These are phyloP conservation scores for Echiichthys vipera DNA, from an alignment of 2,797 vertebrate genomes.

Conservation along the genomic window DNA sequence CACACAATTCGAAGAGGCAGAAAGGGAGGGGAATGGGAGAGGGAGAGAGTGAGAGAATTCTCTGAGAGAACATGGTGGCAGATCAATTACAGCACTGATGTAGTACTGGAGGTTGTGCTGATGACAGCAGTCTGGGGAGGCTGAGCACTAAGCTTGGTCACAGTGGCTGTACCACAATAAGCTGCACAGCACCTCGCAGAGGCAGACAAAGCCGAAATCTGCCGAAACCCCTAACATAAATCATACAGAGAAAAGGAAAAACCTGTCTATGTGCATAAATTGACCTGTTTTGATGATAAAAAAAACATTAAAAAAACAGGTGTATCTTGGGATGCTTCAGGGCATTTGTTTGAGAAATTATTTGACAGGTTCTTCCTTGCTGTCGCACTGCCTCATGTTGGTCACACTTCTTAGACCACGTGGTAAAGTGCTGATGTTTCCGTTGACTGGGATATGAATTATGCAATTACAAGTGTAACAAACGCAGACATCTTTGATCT, in stretches of 20 bases:
- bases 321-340: background rate
- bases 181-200: conserved; percentile 30
- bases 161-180: conserved; percentile 57
- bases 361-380: background rate
- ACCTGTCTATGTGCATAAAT: conserved; percentile 20
- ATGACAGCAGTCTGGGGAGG: conserved; percentile 71
- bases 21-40: conserved; percentile 6
- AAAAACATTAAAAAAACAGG: background rate
- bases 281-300: conserved; percentile 16
- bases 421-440: conserved; percentile 1
- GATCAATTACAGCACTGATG: conserved; percentile 72
- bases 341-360: background rate
- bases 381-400: conserved; percentile 7
- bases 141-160: conserved; percentile 57
- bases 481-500: conserved; percentile 22
- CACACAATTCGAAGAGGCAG: conserved; percentile 17
- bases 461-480: conserved; percentile 30
- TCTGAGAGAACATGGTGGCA: conserved; percentile 57
- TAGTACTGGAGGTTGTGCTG: conserved; percentile 70
- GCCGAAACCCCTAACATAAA: conserved; percentile 3
- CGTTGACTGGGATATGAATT: conserved; percentile 40
- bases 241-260: conserved; percentile 4
- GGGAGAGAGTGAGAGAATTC: conserved; percentile 31
- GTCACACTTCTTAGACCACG: conserved; percentile 24
- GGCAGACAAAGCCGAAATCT: conserved; percentile 49